Evolutionary conservation across 2,797 vertebrate genomes (phyloP).

Genomic region (Leptatherina wallacei): DNA sequence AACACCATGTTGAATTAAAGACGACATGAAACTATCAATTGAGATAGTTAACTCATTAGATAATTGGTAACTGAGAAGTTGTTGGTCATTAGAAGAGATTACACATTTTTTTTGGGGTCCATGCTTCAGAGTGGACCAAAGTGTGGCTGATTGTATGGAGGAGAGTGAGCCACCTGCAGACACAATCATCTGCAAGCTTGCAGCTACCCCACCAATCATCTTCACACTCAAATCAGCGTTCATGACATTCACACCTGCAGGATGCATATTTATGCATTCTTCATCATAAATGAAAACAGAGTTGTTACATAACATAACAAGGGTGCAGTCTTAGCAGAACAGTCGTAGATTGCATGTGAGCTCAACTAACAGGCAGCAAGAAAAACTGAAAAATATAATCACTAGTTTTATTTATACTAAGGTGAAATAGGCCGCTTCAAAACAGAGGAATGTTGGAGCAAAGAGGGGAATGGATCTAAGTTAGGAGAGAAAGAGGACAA

Average conservation of each 20-base stretch:
- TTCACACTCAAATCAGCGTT: background rate
- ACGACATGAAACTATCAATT: background rate
- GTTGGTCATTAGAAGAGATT: background rate
- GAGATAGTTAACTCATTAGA: background rate
- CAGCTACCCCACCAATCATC: background rate
- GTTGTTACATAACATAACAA: background rate
- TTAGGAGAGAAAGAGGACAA: slow-evolving; percentile 26
- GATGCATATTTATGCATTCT: background rate
- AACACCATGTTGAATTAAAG: background rate
- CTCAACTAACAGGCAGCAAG: background rate
- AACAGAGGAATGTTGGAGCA: slow-evolving; percentile 22
- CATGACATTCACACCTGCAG: background rate
- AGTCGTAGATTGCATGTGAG: background rate
- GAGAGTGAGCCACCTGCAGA: background rate
- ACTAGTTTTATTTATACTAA: slow-evolving; percentile 11
- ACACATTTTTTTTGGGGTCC: background rate
- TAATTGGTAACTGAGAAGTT: background rate
- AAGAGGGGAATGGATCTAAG: slow-evolving; percentile 36
- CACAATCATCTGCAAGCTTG: background rate
- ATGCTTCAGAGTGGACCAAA: background rate
- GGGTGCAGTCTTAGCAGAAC: background rate
- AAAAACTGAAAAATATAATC: background rate
- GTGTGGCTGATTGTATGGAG: background rate
- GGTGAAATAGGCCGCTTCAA: slow-evolving; percentile 12
- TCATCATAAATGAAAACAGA: background rate